Evolutionary conservation across 2,797 vertebrate genomes (phyloP).

Genomic region (Neosalanx taihuensis): DNA sequence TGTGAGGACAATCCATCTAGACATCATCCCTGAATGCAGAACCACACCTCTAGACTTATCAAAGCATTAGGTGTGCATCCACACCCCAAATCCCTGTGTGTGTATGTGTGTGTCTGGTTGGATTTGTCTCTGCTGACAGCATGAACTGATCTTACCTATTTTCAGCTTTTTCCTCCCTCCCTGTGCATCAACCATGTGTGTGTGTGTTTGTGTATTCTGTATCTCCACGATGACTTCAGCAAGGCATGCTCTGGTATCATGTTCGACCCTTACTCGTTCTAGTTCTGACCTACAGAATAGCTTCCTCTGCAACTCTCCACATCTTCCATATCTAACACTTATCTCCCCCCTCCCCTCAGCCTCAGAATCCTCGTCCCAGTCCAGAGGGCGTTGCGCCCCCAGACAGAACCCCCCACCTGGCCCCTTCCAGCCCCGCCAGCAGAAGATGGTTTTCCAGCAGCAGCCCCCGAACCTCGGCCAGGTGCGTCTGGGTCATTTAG

Average conservation of each 20-base stretch:
- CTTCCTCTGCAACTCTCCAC: slow-evolving; percentile 3
- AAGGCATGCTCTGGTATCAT: slow-evolving; percentile 8
- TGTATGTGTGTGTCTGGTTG: not conserved
- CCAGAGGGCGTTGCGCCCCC: slow-evolving; percentile 83
- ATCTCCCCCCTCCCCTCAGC: slow-evolving; percentile 40
- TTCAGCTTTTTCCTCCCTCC: not conserved
- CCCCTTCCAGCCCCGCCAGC: slow-evolving; percentile 74
- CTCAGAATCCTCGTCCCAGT: slow-evolving; percentile 84
- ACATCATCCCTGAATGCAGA: too few species aligned
- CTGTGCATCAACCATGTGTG: not conserved
- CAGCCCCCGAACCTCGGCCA: slow-evolving; percentile 87
- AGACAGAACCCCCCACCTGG: slow-evolving; percentile 80
- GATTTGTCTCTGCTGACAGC: not conserved
- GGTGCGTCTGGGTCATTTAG: slow-evolving; percentile 63
- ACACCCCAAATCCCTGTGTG: not conserved
- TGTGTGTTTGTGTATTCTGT: not conserved
- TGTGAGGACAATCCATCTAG: not conserved
- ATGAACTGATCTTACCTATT: not conserved
- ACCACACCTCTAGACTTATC: not conserved
- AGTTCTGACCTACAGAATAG: slow-evolving; percentile 5
- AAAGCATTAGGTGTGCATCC: not conserved
- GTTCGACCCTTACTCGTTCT: slow-evolving; percentile 17
- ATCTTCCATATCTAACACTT: too few species aligned
- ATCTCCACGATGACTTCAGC: not conserved
- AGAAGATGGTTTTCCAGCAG: slow-evolving; percentile 85